Evolutionary conservation across 1,140 invertebrate genomes (phyloP), one percentile per base, ranked within the genome.

Genomic region (Gryon sp.): DNA sequence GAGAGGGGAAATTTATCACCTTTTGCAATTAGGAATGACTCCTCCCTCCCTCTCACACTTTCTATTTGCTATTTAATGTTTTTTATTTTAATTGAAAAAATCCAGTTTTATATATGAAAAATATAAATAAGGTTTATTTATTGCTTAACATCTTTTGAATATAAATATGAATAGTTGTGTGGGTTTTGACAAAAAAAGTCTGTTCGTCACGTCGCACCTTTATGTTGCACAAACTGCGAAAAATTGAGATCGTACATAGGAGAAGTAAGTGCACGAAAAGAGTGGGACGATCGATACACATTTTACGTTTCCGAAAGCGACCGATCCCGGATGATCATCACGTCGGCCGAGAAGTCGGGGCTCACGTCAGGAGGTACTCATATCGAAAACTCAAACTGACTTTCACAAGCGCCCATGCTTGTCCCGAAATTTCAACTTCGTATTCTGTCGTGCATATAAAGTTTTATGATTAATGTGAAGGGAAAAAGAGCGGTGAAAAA

Each of bases 241-340:
- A 75, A 75, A 68, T 75, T 68, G 72, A 68, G 62, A 68, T 68
- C 18, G 62, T 46, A 60, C 38, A 55, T 43, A 53, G n/a, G 70
- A 66, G 20, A 60, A 66, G 70, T 45, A 46, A 59, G 34, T 52
- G 34, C 28, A 20, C 30, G 41, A 28, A 52, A 60, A 55, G 28
- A 59, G 18, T 22, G 26, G 8, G 14, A 0, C 24, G 62, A 74
- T 74, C 70, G 70, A 74, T 74, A 53, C 19, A 30, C 36, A 30
- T 15, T 66, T 74, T 53, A 52, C 53, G 53, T 40, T 52, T 43
- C 48, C 9, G 32, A 59, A 60, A 48, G 32, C 70, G 18, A 60
- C 22, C 46, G 43, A 74, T 74, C 60, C 8, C 46, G 70, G 22
- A 74, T 66, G 70, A 74, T 74, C 62, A 50, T 74, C 70, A 74